Base-by-base conservation (phyloP, 2,888 invertebrate genomes). In the Orchesella flavescens region DNA sequence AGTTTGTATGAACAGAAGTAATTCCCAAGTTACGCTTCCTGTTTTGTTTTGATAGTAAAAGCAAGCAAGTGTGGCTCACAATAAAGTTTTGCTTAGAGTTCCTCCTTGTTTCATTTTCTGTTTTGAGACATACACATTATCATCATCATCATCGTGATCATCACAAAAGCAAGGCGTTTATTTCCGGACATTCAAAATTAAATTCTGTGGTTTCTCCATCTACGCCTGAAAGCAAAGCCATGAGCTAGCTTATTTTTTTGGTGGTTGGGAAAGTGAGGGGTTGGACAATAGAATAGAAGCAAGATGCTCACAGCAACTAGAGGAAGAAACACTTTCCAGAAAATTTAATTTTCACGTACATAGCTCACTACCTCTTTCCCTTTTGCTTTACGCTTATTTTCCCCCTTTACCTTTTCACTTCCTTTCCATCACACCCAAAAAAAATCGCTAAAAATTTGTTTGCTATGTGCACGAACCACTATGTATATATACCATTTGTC, bases 141-240 rank as follows among this genome's bases (percentile, higher is more conserved):
- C 17, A 53, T 53, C 59, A 10, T 59, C 1, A 17, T 59, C 10
- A 10, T 59, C 57, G n/a, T 17, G 5, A 57, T n/a, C 15, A 15
- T 7, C 23, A 43, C 68, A 68, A 10, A n/a, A 12, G 43, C 46
- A 46, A 46, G 15, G 12, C 68, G 17, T 68, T 21, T 21, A 46
- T 68, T 68, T 46, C 68, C 46, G 49, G 49, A 49, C 68, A 68
- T 46, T 68, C 68, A 68, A 68, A 68, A 68, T 68, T 68, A 68
- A 68, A 49, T 68, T 68, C 68, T 68, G 68, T 21, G 68, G 68
- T 68, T 68, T 68, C 10, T 17, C 68, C n/a, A 15, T 1, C 49
- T n/a, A 2, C n/a, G 12, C 12, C n/a, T 49, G 10, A 49, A 49
- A 49, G 49, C 49, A 12, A n/a, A 49, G 15, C 12, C 3, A 15